phyloP scores from a whole-genome alignment of 2,113 vertebrate genomes.

The Notothenia coriiceps region DNA sequence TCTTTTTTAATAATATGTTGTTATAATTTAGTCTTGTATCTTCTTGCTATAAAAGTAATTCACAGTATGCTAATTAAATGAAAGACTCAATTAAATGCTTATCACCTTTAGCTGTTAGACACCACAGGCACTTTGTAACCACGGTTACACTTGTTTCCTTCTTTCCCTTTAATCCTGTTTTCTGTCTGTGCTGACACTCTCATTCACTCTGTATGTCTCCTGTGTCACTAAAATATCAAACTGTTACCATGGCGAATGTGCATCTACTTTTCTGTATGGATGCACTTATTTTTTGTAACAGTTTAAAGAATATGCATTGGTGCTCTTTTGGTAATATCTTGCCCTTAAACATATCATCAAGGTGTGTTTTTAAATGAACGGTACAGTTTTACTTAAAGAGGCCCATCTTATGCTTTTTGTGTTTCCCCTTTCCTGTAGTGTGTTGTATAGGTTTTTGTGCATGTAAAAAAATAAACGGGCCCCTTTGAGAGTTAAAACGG shows the following conservation, averaged over 20 bases:
- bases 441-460: no score
- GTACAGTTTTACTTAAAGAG: not conserved
- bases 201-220: not conserved
- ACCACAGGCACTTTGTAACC: not conserved
- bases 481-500: not conserved
- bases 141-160: not conserved
- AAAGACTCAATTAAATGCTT: not conserved
- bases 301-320: not conserved
- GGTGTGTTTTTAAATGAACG: not conserved
- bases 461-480: no score
- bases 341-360: not conserved
- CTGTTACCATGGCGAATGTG: not conserved
- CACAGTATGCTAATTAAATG: not conserved
- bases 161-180: no score
- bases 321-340: not conserved
- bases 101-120: conserved; percentile 1
- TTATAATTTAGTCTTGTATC: not conserved
- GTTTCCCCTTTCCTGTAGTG: no score
- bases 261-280: not conserved
- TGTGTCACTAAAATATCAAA: not conserved
- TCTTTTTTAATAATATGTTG: no score
- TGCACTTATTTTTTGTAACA: not conserved
- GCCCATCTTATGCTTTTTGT: no score
- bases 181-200: not conserved
- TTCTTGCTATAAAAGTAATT: not conserved